Percentiles rank a stretch among this genome's conserved stretches.
These are phyloP conservation scores for Volucella bombylans DNA, from an alignment of 2,888 invertebrate genomes.

Conservation along the genomic window DNA sequence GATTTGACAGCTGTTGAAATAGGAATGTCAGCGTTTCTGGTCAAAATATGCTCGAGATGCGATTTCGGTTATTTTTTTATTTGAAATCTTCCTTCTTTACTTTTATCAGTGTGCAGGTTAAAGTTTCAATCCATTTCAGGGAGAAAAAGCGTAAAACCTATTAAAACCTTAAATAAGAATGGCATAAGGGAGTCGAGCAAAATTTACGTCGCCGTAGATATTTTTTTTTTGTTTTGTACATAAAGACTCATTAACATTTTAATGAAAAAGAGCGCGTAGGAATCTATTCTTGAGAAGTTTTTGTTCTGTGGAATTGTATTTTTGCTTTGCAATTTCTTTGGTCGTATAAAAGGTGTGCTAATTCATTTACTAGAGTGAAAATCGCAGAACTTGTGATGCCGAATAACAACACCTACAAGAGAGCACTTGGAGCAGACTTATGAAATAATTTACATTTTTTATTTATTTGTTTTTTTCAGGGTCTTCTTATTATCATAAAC, in stretches of 20 bases:
- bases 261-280: conserved; percentile 31
- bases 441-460: conserved; percentile 35
- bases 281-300: conserved; percentile 21
- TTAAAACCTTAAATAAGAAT: conserved; percentile 6
- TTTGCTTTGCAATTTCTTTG: conserved; percentile 3
- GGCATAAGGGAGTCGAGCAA: neutral
- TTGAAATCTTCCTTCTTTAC: neutral
- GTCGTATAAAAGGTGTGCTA: conserved; percentile 23
- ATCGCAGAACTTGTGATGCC: neutral
- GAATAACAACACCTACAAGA: too few relatives aligned
- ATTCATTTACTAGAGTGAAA: conserved; percentile 23
- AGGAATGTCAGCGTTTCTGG: conserved; percentile 13
- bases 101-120: neutral
- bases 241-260: conserved; percentile 47
- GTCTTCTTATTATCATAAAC: conserved; percentile 18
- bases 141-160: neutral
- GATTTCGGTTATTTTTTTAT: neutral
- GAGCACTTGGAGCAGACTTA: neutral
- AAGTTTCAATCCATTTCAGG: conserved; percentile 13
- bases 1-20: conserved; percentile 12
- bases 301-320: conserved; percentile 2
- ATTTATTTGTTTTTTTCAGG: neutral
- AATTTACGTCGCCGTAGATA: conserved; percentile 1
- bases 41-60: conserved; percentile 7
- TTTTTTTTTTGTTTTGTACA: conserved; percentile 5